These are phyloP conservation scores for Gonatopus flavifemur DNA, from an alignment of 1,140 invertebrate species.

Conservation along the genomic window DNA sequence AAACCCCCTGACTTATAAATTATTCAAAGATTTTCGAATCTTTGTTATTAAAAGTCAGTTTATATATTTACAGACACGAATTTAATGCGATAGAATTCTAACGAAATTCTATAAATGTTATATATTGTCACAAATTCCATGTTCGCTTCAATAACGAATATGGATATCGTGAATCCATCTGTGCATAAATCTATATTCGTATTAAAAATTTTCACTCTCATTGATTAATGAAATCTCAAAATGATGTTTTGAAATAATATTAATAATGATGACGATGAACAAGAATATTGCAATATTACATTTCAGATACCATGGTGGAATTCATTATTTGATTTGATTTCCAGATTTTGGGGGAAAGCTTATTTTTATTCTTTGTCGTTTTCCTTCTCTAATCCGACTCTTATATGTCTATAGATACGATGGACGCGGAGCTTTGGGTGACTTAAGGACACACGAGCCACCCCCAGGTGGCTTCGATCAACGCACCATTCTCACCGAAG, in stretches of 20 bases:
- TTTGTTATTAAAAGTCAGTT: background rate
- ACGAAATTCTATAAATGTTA: no score
- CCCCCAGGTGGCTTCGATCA: constrained; percentile 71
- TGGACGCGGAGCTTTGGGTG: constrained; percentile 84
- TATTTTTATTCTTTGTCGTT: no score
- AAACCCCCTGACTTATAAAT: no score
- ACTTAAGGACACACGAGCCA: constrained; percentile 73
- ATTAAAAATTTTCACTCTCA: background rate
- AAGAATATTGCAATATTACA: constrained; percentile 27
- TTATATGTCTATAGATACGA: constrained; percentile 82
- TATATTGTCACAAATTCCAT: no score
- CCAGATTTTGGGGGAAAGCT: constrained; percentile 39
- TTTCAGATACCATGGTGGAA: constrained; percentile 31
- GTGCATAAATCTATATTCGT: background rate
- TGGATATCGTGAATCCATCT: no score
- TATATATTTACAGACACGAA: no score
- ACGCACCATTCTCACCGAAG: constrained; percentile 69
- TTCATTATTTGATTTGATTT: constrained; percentile 37
- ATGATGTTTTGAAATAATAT: constrained; percentile 5
- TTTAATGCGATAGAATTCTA: no score
- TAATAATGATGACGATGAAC: no score
- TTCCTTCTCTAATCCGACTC: constrained; percentile 35
- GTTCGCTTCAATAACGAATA: no score
- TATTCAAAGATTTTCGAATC: background rate
- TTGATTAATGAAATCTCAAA: background rate